A percentile compares a stretch with the other conserved stretches of the same genome.
These are phyloP conservation scores for Lepidonotus clava DNA, from an alignment of 2,888 invertebrate species.

Conservation along the genomic window DNA sequence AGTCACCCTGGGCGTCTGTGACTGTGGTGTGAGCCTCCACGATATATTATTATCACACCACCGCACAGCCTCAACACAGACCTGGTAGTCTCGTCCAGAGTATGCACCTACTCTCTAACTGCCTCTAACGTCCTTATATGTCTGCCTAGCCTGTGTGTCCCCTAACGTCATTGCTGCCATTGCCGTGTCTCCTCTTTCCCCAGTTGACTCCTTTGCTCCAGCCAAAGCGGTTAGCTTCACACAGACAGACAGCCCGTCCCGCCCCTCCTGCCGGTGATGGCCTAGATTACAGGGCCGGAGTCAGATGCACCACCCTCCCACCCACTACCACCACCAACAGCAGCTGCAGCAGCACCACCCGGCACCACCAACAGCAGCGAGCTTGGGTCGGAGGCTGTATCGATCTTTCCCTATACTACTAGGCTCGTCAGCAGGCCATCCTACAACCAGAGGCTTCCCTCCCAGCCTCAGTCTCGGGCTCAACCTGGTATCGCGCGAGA, in stretches of 20 bases:
- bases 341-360: background rate
- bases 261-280: too few relatives aligned
- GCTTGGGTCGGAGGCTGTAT: background rate
- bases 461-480: too few relatives aligned
- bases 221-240: background rate
- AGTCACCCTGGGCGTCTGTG: background rate
- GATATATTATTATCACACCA: background rate
- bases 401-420: conserved; percentile 23
- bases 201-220: too few relatives aligned
- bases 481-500: too few relatives aligned
- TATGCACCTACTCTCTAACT: background rate
- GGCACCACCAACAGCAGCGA: too few relatives aligned
- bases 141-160: background rate
- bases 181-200: background rate
- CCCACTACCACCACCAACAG: background rate
- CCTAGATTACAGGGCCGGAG: background rate
- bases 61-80: background rate
- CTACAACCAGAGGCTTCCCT: too few relatives aligned
- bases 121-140: too few relatives aligned
- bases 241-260: background rate
- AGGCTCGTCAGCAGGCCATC: background rate
- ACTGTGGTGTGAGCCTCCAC: background rate
- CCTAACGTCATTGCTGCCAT: background rate
- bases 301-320: too few relatives aligned
- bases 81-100: background rate